Percentiles rank a stretch among this genome's conserved stretches.
Conservation (phyloP, 2,888 invertebrate genomes). For the Laothoe populi region DNA sequence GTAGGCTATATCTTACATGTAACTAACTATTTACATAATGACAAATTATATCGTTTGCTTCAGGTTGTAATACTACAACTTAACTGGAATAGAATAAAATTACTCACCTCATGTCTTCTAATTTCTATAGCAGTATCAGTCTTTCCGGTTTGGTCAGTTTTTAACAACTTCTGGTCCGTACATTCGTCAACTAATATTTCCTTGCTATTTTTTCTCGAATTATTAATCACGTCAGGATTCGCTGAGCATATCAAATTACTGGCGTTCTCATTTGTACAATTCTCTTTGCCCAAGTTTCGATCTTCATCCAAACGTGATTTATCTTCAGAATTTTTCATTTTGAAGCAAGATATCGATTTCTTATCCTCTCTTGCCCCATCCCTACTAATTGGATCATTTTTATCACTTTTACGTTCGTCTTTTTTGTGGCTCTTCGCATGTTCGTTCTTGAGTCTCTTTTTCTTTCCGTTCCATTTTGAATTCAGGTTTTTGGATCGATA, state of each 20-base stretch:
- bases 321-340: conserved; percentile 75
- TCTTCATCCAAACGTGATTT: conserved; percentile 73
- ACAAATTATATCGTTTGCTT: background rate
- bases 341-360: conserved; percentile 79
- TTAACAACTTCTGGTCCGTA: conserved; percentile 57
- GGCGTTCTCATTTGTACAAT: conserved; percentile 75
- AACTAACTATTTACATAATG: background rate
- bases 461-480: conserved; percentile 78
- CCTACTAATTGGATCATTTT: conserved; percentile 67
- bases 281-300: conserved; percentile 68
- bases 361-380: conserved; percentile 71
- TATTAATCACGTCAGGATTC: conserved; percentile 74
- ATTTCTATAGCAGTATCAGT: conserved; percentile 67
- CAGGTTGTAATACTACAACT: background rate
- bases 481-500: conserved; percentile 66
- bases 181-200: conserved; percentile 68
- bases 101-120: conserved; percentile 67
- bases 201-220: conserved; percentile 66
- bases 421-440: conserved; percentile 53
- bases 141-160: conserved; percentile 66
- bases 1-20: conserved; percentile 13
- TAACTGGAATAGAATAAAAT: conserved; percentile 8
- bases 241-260: conserved; percentile 68
- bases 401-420: conserved; percentile 58
- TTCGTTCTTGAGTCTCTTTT: conserved; percentile 73